Evolutionary conservation across 2,888 invertebrate genomes (phyloP).

Genomic region (Agrochola lychnidis): DNA sequence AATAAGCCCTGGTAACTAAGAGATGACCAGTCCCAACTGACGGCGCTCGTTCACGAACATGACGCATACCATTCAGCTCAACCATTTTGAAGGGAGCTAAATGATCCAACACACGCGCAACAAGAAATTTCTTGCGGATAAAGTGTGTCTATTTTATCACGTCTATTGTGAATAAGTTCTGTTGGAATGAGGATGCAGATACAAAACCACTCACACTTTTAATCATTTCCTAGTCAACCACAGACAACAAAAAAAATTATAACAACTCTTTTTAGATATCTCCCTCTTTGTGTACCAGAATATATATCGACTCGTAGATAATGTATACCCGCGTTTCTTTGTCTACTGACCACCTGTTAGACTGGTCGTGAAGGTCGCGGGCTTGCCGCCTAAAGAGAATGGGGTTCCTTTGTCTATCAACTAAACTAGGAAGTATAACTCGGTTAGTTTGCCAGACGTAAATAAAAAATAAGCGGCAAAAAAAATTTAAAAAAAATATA

Average conservation of each 20-base stretch:
- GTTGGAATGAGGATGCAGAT: slow-evolving; percentile 27
- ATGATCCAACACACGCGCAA: not conserved
- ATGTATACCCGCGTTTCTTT: slow-evolving; percentile 53
- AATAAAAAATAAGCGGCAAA: not conserved
- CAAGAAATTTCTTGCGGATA: not conserved
- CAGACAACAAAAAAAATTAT: slow-evolving; percentile 25
- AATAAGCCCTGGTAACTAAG: no score
- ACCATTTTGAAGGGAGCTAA: no score
- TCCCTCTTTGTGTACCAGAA: slow-evolving; percentile 34
- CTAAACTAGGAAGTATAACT: slow-evolving; percentile 47
- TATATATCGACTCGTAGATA: slow-evolving; percentile 25
- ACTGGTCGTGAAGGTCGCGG: slow-evolving; percentile 55
- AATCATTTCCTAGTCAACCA: slow-evolving; percentile 49
- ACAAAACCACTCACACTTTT: slow-evolving; percentile 17
- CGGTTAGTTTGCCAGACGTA: not conserved
- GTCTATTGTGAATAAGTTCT: not conserved
- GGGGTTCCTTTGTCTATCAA: slow-evolving; percentile 54
- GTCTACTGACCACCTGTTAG: slow-evolving; percentile 46
- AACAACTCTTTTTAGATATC: slow-evolving; percentile 34
- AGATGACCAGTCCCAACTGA: no score
- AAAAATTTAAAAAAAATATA: not conserved
- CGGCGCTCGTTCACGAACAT: no score
- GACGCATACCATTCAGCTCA: no score
- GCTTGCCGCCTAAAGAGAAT: slow-evolving; percentile 45
- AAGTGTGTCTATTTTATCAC: not conserved